Evolutionary conservation across 2,888 invertebrate genomes (phyloP).

Genomic region (Tanypteryx hageni): DNA sequence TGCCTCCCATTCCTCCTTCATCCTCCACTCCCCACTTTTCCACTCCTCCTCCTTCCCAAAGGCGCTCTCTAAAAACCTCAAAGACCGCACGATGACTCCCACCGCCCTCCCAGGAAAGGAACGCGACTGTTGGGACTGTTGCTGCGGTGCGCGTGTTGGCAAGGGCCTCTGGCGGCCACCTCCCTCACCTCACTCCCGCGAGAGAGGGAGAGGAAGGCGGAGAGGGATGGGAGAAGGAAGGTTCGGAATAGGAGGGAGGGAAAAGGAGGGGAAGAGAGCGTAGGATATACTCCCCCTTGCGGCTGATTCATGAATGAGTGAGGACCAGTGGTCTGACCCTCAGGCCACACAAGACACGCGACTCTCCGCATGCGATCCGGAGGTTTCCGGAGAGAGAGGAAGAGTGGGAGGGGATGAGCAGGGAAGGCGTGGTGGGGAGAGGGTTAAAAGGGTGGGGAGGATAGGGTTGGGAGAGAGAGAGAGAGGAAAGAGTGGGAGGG

Average conservation of each 20-base stretch:
- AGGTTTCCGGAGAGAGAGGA: neutral
- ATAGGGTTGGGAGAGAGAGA: neutral
- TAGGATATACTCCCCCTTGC: constrained; percentile 25
- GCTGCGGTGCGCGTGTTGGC: constrained; percentile 34
- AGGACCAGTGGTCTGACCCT: constrained; percentile 59
- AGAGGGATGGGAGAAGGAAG: neutral
- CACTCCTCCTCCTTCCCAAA: neutral
- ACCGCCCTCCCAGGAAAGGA: neutral
- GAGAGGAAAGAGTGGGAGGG: neutral
- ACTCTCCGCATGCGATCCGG: constrained; percentile 47
- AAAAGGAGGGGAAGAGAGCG: neutral
- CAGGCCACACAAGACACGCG: constrained; percentile 49
- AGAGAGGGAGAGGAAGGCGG: neutral
- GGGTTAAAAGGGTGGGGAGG: neutral
- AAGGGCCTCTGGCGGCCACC: constrained; percentile 5
- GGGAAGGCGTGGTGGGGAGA: neutral
- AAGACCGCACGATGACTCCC: constrained; percentile 38
- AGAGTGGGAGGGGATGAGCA: neutral
- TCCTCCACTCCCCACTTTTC: neutral
- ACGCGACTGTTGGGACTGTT: constrained; percentile 12
- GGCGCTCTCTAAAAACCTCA: constrained; percentile 37
- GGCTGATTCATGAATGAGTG: constrained; percentile 62
- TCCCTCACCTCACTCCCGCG: neutral
- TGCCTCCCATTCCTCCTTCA: neutral
- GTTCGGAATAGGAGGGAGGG: neutral